Base-by-base conservation (phyloP, 1,140 invertebrate species). In the Tetranychus cinnabarinus region DNA sequence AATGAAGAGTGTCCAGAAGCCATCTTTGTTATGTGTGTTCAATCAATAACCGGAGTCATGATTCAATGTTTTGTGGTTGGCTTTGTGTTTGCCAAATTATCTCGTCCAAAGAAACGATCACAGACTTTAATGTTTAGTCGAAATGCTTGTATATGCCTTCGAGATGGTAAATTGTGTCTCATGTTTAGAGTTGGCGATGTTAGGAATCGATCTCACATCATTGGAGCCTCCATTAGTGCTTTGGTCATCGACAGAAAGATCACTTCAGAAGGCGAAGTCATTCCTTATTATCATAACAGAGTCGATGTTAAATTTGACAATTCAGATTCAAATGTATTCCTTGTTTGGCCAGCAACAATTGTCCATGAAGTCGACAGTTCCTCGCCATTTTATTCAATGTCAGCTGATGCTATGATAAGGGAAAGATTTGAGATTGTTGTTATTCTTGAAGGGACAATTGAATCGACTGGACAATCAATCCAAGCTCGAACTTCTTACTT, bases 121-220 rank as follows among this genome's bases (percentile, higher is more conserved):
- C 86, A 91, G 72, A 98, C 95, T 0, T 73, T 98, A 1, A 78
- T 98, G 64, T 99, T 97, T 74, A 95, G 90, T 64, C 77, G 84
- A 62, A 82, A 86, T 69, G 87, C 88, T 2, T 85, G 89, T 15
- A 85, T 93, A 67, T 89, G 86, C 69, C 79, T 85, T 69, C 76
- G 88, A 58, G 84, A 88, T 69, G 88, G 88, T 2, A 79, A 86
- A 62, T 73, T 97, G 3, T 88, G 88, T 68, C 75, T 98, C 15
- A 86, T 97, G 82, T 96, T 97, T 73, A 77, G 95, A 8, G 89
- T 98, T 1, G 95, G 93, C 4, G 93, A 98, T 72, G 93, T 98
- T 86, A 77, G 93, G 57, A 96, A 96, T 72, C 39, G 59, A 23
- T 95, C 88, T 12, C 92, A 96, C 71, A 68, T 65, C 13, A 89